Conservation (phyloP, 2,797 vertebrate genomes). For the Dromococcyx pavoninus region DNA sequence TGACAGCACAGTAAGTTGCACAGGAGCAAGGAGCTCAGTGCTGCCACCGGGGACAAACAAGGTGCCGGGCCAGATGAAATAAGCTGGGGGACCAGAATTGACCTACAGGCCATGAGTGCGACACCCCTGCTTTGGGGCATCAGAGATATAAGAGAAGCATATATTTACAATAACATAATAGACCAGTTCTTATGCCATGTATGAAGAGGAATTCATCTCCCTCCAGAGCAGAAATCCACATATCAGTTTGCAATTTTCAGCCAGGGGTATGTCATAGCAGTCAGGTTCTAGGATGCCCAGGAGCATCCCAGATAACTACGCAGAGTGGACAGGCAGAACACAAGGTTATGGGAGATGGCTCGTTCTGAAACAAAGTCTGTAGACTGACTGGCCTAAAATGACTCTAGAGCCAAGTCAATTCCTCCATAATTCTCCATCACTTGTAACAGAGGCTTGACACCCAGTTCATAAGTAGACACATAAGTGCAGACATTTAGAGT, state of each 20-base stretch:
- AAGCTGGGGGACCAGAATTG: too few relatives aligned
- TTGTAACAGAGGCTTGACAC: neutral
- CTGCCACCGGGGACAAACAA: too few relatives aligned
- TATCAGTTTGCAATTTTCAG: neutral
- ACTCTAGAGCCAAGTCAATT: neutral
- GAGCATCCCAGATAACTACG: neutral
- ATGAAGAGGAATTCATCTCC: neutral
- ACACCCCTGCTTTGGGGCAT: too few relatives aligned
- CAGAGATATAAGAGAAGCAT: fast-evolving
- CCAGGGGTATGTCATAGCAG: neutral
- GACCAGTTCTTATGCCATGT: fast-evolving
- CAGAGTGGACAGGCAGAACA: neutral
- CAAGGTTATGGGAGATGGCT: neutral
- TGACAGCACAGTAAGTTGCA: too few relatives aligned
- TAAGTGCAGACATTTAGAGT: neutral
- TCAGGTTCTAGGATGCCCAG: neutral
- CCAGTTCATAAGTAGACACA: neutral
- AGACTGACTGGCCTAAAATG: neutral
- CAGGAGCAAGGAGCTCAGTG: too few relatives aligned
- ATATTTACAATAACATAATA: neutral
- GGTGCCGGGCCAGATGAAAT: too few relatives aligned
- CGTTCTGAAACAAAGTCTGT: neutral
- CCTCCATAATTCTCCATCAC: neutral
- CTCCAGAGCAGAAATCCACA: neutral
- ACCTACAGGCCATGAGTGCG: too few relatives aligned